Conservation (phyloP, 2,888 invertebrate species). For the Drosophila seclusa region DNA sequence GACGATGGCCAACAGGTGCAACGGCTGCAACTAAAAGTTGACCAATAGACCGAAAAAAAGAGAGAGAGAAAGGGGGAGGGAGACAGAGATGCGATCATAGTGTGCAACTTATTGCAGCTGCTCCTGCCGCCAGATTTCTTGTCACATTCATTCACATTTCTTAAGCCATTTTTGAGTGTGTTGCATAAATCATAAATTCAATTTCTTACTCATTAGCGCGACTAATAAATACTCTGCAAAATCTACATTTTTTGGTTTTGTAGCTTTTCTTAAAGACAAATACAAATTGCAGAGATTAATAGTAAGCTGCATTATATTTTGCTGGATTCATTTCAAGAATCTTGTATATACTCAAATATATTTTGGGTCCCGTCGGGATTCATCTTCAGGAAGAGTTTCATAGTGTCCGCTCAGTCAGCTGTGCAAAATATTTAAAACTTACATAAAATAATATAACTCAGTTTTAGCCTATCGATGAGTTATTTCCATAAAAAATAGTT, state of each 20-base stretch:
- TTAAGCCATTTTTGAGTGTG: conserved; percentile 30
- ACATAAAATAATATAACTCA: neutral
- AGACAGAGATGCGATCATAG: conserved; percentile 32
- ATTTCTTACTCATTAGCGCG: neutral
- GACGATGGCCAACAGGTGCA: conserved; percentile 61
- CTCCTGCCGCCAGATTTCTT: conserved; percentile 1
- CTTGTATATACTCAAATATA: neutral
- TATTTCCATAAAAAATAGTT: neutral
- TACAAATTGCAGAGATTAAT: neutral
- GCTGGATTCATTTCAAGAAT: neutral
- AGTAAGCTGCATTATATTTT: neutral
- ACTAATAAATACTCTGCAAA: conserved; percentile 6
- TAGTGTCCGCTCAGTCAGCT: neutral
- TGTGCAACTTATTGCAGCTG: conserved; percentile 45
- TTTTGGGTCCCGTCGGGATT: neutral
- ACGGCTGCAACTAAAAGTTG: conserved; percentile 28
- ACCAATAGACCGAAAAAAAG: conserved; percentile 25
- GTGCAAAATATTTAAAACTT: neutral
- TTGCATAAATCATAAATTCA: conserved; percentile 27
- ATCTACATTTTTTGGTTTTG: neutral
- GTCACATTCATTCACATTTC: conserved; percentile 3
- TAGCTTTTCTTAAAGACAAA: neutral
- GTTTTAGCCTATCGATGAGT: neutral
- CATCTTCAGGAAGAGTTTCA: neutral
- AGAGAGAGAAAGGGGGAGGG: neutral